phyloP scores from a whole-genome alignment of 1,140 invertebrate species.

The Maniola jurtina region DNA sequence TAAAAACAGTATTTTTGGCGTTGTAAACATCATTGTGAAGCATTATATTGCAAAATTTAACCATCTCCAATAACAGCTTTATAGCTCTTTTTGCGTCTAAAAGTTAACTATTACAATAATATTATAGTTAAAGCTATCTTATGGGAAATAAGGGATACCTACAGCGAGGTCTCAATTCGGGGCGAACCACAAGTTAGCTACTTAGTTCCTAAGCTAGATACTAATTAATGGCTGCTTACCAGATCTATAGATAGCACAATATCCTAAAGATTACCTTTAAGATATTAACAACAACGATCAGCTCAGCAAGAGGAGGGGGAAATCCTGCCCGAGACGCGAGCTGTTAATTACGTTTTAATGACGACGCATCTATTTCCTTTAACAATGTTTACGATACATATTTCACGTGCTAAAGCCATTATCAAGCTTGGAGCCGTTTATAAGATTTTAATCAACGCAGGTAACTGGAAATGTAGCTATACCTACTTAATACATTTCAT shows the following conservation, averaged over 20 bases:
- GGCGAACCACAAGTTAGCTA: too few relatives aligned
- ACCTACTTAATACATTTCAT: background rate
- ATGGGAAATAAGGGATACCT: too few relatives aligned
- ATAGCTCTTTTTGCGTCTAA: too few relatives aligned
- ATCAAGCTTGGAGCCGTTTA: background rate
- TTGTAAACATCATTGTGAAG: too few relatives aligned
- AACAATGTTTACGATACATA: conserved; percentile 17
- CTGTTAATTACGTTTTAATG: conserved; percentile 27
- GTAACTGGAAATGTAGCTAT: background rate
- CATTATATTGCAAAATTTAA: too few relatives aligned
- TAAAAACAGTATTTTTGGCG: too few relatives aligned
- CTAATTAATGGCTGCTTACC: background rate
- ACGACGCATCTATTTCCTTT: conserved; percentile 27
- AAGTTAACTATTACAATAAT: too few relatives aligned
- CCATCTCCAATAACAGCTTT: too few relatives aligned
- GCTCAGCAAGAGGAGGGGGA: conserved; percentile 5
- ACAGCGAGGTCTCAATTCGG: too few relatives aligned
- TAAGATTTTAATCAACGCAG: background rate
- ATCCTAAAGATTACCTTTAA: background rate
- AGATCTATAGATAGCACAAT: too few relatives aligned
- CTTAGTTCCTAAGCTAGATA: background rate
- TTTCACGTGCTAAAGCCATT: conserved; percentile 4
- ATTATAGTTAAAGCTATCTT: too few relatives aligned
- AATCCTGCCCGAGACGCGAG: conserved; percentile 23
- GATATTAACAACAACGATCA: conserved; percentile 11